Evolutionary conservation across 2,113 vertebrate genomes (phyloP), one percentile per base, ranked within the genome.

Genomic region (Mobula hypostoma): DNA sequence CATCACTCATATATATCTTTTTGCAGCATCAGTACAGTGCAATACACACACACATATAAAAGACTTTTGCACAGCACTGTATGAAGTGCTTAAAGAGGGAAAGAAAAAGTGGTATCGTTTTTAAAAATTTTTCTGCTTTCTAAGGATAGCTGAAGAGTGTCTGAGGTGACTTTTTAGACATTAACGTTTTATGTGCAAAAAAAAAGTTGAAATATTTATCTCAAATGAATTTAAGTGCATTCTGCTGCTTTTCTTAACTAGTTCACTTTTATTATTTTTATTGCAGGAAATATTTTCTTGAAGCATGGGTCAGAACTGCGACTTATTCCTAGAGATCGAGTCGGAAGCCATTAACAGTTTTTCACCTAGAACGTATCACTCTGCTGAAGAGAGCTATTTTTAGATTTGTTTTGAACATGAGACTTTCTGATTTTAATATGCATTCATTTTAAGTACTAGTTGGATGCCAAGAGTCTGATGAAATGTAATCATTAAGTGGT

Each of bases 241-340:
- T 72, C 70, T 40, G 66, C 48, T 92, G 88, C 63, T 93, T 72
- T 74, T 74, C 48, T 3, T 74, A 93, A 93, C 91, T 36, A 29
- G 68, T 93, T 93, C 48, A 56, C 5, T 48, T 68, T 4, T 94
- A 74, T 93, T 6, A 2, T 21, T 95, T 93, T 95, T n/a, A 94
- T 48, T 94, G 32, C 95, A 98, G 97, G 97, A 96, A 98, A 97
- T 94, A 96, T 97, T 94, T 98, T 97, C 94, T 95, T 97, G 94
- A 98, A 97, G 94, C 96, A 97, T 36, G 97, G 97, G 56, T 97
- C 97, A 94, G 97, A 97, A 94, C 96, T 98, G 79, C 95, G 97
- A 94, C 96, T 98, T 95, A 98, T 98, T 96, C 97, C 97, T 94
- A 96, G 97, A 96, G 97, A 97, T 95, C 95, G 97, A 80, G 97